These are phyloP conservation scores for Berghia stephanieae DNA, from an alignment of 1,140 invertebrate genomes.

Conservation along the genomic window DNA sequence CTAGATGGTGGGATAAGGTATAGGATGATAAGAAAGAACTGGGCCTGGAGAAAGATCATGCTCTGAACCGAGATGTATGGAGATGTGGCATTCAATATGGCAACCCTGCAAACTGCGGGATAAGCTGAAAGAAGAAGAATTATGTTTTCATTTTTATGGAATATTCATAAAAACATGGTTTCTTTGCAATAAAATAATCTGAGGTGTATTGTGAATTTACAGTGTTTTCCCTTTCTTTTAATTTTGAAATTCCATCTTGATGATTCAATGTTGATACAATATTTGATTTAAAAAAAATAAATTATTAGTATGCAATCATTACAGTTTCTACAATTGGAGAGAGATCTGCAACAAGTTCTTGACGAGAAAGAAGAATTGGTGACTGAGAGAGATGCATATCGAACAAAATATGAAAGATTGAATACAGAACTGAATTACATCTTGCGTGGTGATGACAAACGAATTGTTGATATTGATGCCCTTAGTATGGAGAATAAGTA, in stretches of 20 bases:
- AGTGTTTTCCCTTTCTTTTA: neutral
- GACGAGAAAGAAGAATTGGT: slow-evolving; percentile 89
- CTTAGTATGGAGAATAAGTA: slow-evolving; percentile 82
- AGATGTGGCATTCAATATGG: no score
- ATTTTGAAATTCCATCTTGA: neutral
- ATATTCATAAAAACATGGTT: no score
- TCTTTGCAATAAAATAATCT: neutral
- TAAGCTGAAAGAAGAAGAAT: no score
- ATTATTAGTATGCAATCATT: slow-evolving; percentile 37
- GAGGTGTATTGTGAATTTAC: neutral
- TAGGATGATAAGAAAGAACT: no score
- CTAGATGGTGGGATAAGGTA: no score
- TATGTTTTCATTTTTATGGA: no score
- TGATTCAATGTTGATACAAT: neutral
- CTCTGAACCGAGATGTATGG: no score
- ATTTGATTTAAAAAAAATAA: no score
- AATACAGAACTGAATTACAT: slow-evolving; percentile 84
- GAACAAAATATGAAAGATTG: slow-evolving; percentile 83
- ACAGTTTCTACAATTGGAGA: slow-evolving; percentile 74
- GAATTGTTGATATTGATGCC: slow-evolving; percentile 82
- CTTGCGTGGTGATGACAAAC: slow-evolving; percentile 71
- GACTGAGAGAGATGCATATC: slow-evolving; percentile 84
- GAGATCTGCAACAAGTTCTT: slow-evolving; percentile 79
- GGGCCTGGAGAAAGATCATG: no score
- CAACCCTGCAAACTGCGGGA: no score